Percentiles rank a stretch among this genome's conserved stretches.
These are phyloP conservation scores for Shargacucullia verbasci DNA, from an alignment of 2,888 invertebrate genomes.

Conservation along the genomic window DNA sequence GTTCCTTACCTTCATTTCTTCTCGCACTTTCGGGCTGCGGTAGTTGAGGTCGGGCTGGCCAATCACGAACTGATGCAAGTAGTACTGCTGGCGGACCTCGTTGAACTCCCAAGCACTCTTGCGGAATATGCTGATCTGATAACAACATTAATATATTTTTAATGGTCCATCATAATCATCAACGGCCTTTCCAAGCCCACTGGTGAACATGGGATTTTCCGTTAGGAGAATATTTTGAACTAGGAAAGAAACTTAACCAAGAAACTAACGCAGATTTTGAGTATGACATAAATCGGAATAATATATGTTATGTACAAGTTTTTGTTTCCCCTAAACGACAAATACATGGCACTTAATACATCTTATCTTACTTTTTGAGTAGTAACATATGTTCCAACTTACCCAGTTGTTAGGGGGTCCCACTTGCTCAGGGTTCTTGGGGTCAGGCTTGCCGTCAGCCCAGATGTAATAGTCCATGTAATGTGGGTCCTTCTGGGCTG, in stretches of 20 bases:
- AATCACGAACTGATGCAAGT: slow-evolving; percentile 92
- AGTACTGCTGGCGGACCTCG: slow-evolving; percentile 90
- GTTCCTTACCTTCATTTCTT: slow-evolving; percentile 86
- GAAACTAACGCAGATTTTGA: too few relatives aligned
- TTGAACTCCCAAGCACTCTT: slow-evolving; percentile 93
- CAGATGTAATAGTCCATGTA: slow-evolving; percentile 93
- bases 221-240: not conserved
- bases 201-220: too few relatives aligned
- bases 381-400: too few relatives aligned
- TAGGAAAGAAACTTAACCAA: too few relatives aligned
- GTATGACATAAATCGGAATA: too few relatives aligned
- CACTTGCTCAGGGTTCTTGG: slow-evolving; percentile 57
- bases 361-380: too few relatives aligned
- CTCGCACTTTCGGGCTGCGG: slow-evolving; percentile 88
- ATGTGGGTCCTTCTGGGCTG: slow-evolving; percentile 86
- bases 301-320: too few relatives aligned
- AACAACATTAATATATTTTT: too few relatives aligned
- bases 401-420: slow-evolving; percentile 93
- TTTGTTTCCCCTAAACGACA: too few relatives aligned
- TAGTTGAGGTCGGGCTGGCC: slow-evolving; percentile 94
- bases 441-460: slow-evolving; percentile 83
- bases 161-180: too few relatives aligned
- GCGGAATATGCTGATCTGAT: slow-evolving; percentile 87
- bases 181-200: too few relatives aligned
- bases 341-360: too few relatives aligned